Evolutionary conservation across 1,140 invertebrate genomes (phyloP).

Genomic region (Saccostrea glomerata): DNA sequence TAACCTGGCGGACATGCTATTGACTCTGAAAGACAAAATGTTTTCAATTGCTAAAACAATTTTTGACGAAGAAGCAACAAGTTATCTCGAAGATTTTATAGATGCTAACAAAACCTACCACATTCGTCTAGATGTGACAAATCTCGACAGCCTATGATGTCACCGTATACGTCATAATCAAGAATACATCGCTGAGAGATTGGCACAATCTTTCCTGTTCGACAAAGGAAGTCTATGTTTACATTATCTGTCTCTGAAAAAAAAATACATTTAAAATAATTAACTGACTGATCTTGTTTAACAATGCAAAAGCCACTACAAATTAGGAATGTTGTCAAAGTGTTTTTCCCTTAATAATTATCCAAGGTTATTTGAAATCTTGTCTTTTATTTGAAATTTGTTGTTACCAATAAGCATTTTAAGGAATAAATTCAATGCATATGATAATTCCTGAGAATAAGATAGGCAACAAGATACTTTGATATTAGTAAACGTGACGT

Average conservation of each 20-base stretch:
- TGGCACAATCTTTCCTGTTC: slow-evolving; percentile 37
- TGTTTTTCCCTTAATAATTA: too few species aligned
- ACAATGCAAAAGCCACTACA: too few species aligned
- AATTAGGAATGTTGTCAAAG: too few species aligned
- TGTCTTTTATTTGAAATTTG: too few species aligned
- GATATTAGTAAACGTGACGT: too few species aligned
- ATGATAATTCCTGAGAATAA: too few species aligned
- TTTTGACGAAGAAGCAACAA: not conserved
- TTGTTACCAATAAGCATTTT: too few species aligned
- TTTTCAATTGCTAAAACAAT: not conserved
- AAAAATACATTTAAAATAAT: not conserved
- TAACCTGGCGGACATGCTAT: slow-evolving; percentile 48
- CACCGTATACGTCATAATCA: slow-evolving; percentile 47
- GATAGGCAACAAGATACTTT: too few species aligned
- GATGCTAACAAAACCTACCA: slow-evolving; percentile 13
- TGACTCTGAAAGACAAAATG: slow-evolving; percentile 39
- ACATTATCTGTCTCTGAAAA: not conserved
- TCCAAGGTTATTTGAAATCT: too few species aligned
- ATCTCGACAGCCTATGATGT: slow-evolving; percentile 53
- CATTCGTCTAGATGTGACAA: slow-evolving; percentile 53
- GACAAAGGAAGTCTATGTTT: slow-evolving; percentile 36
- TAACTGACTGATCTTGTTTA: too few species aligned
- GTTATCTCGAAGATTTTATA: not conserved
- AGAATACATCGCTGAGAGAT: slow-evolving; percentile 32
- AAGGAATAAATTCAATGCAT: too few species aligned